Base-by-base conservation (phyloP, 2,113 vertebrate species). In the Podarcis muralis region DNA sequence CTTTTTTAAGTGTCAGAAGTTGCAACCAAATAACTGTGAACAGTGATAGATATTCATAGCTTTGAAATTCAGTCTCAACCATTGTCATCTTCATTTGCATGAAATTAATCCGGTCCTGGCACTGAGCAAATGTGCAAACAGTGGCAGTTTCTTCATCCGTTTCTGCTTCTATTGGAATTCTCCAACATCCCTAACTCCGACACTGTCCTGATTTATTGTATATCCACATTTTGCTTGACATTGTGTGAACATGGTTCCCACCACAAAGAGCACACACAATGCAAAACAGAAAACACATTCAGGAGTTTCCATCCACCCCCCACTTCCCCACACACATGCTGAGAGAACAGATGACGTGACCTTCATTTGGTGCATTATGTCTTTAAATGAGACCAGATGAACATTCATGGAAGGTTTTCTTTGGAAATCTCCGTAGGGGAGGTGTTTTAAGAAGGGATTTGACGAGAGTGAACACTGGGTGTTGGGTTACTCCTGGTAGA, bases 331-430 rank as follows among this genome's bases (percentile, higher is more conserved):
- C 71, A 83, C 20, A 48, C 68, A 83, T 65, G 72, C 57, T 88
- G 87, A 35, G 72, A 88, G 23, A 83, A 77, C n/a, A 88, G 72
- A 88, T 88, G 66, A 81, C 12, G 23, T 75, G 40, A 83, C 71
- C 81, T 83, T 83, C 71, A 75, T 68, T 22, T 76, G 27, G 59
- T 83, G 40, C 40, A 37, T 83, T 83, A 77, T 48, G 37, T 68
- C 40, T 57, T 88, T 83, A 88, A 88, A 83, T 37, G n/a, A 83
- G 72, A 88, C 59, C 74, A 83, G 72, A 83, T 83, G 87, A 83
- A 76, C 77, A 57, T 77, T 27, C 6, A 37, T 40, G 62, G 15
- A 77, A 72, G 48, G 43, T 81, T 68, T 77, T 69, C 72, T 77
- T 83, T 83, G 40, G 20, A 83, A 77, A 77, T 68, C 57, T 83